Evolutionary conservation across 2,797 vertebrate species (phyloP).

Genomic region (Eleutherodactylus coqui): DNA sequence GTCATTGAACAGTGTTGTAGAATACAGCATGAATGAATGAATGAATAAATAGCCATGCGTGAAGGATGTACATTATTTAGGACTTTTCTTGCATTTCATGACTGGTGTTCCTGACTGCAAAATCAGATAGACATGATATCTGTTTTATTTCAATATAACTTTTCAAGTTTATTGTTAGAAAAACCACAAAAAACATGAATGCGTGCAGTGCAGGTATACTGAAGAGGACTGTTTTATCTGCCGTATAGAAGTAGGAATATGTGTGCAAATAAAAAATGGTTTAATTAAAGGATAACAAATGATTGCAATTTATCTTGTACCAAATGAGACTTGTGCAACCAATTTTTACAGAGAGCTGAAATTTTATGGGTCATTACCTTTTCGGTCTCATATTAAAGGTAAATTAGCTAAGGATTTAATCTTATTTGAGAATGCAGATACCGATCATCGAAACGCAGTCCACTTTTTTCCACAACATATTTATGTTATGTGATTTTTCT

Average conservation of each 20-base stretch:
- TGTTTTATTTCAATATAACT: neutral
- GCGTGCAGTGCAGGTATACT: neutral
- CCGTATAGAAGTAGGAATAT: neutral
- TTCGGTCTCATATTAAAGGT: conserved; percentile 27
- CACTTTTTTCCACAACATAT: neutral
- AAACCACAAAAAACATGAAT: neutral
- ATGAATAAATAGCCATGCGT: neutral
- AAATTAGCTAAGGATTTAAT: conserved; percentile 50
- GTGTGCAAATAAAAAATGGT: conserved; percentile 18
- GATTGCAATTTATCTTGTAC: conserved; percentile 39
- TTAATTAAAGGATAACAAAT: conserved; percentile 38
- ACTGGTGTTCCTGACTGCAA: neutral
- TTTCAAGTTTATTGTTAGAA: neutral
- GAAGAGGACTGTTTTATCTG: neutral
- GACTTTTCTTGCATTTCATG: neutral
- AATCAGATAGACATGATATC: neutral
- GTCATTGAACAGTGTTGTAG: too few relatives aligned
- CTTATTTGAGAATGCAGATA: conserved; percentile 12
- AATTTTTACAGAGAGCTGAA: conserved; percentile 24
- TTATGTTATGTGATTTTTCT: neutral
- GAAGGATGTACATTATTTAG: neutral
- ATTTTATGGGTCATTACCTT: conserved; percentile 47
- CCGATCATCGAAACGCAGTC: too few relatives aligned
- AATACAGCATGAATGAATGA: too few relatives aligned
- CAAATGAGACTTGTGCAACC: conserved; percentile 48